These are phyloP conservation scores for Branchipolynoe longqiensis DNA, from an alignment of 2,888 invertebrate species.

Conservation along the genomic window DNA sequence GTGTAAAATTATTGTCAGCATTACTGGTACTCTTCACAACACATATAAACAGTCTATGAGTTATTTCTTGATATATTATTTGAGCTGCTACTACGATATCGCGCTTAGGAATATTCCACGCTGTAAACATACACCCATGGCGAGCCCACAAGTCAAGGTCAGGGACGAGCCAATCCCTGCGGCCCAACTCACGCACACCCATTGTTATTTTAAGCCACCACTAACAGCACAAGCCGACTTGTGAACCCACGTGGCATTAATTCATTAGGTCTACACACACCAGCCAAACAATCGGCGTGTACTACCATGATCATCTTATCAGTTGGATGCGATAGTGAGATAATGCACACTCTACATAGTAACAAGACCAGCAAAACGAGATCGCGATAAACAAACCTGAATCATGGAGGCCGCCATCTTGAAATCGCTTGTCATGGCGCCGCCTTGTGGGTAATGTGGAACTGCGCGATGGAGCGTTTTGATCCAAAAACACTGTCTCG, in stretches of 20 bases:
- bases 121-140: background rate
- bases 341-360: no score
- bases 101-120: background rate
- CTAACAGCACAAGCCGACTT: no score
- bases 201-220: no score
- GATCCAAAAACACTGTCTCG: no score
- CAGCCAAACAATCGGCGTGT: background rate
- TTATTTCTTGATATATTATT: no score
- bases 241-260: background rate
- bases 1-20: no score
- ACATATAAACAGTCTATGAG: no score
- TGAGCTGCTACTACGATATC: no score
- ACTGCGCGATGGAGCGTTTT: background rate
- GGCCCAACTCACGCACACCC: background rate
- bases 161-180: background rate
- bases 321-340: background rate
- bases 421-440: conserved; percentile 2
- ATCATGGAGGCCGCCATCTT: conserved; percentile 56
- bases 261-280: background rate
- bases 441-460: conserved; percentile 14
- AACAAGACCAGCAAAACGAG: background rate
- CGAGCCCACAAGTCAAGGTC: conserved; percentile 31
- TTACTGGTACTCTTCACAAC: no score
- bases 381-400: conserved; percentile 46
- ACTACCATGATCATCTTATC: conserved; percentile 26